Conservation (phyloP, 2,888 invertebrate species). For the Eurytoma californica region DNA sequence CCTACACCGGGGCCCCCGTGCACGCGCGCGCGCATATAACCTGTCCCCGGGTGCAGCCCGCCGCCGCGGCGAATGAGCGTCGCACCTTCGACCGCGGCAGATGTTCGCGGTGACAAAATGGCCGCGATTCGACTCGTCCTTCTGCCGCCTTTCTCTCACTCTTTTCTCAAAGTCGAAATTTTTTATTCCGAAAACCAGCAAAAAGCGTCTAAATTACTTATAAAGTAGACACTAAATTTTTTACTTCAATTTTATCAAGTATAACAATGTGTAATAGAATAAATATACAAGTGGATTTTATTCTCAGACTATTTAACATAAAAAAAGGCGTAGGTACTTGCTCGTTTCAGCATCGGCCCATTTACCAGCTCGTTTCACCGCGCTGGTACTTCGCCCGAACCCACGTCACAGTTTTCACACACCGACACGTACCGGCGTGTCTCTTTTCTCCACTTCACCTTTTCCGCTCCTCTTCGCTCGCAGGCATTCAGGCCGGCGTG, state of each 20-base stretch:
- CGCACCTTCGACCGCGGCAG: constrained; percentile 56
- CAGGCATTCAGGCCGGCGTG: background rate
- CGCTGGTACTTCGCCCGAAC: too few species aligned
- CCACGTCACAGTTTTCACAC: constrained; percentile 3
- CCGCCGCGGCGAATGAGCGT: background rate
- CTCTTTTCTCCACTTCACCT: constrained; percentile 17
- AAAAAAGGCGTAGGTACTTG: too few species aligned
- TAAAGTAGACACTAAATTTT: too few species aligned
- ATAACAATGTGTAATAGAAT: too few species aligned
- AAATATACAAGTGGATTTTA: too few species aligned
- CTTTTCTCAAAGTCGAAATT: background rate
- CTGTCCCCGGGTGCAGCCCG: constrained; percentile 18
- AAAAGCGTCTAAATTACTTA: too few species aligned
- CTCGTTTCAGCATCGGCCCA: too few species aligned
- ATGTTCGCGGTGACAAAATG: constrained; percentile 65
- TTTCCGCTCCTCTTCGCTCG: background rate
- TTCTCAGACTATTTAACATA: too few species aligned
- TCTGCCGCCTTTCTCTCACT: constrained; percentile 61
- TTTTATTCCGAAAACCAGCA: background rate
- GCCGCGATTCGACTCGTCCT: constrained; percentile 54
- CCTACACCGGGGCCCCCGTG: constrained; percentile 4
- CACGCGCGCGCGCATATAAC: constrained; percentile 14
- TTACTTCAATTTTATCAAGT: too few species aligned
- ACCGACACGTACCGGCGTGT: background rate
- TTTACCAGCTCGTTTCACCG: background rate